Evolutionary conservation across 1,140 invertebrate genomes (phyloP).

Genomic region (Venustaconcha ellipsiformis): DNA sequence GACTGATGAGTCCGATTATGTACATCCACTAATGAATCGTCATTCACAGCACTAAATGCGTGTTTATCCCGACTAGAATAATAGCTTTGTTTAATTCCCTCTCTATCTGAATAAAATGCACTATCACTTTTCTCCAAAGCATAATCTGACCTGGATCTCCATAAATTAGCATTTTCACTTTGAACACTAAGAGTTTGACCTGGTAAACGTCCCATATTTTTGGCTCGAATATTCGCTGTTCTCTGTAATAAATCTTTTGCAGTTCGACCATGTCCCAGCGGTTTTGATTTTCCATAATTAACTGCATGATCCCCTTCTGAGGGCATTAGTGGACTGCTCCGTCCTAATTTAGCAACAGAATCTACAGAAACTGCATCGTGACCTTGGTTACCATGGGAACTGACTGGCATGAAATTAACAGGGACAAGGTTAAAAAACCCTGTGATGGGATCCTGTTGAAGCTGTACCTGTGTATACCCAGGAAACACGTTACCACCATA

Average conservation of each 20-base stretch:
- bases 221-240: slow-evolving; percentile 37
- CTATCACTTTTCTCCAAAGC: slow-evolving; percentile 13
- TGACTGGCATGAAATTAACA: slow-evolving; percentile 38
- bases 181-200: slow-evolving; percentile 12
- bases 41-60: slow-evolving; percentile 25
- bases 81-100: slow-evolving; percentile 20
- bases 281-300: slow-evolving; percentile 14
- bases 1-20: neutral
- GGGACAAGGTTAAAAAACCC: slow-evolving; percentile 60
- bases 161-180: neutral
- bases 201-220: slow-evolving; percentile 30
- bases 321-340: slow-evolving; percentile 11
- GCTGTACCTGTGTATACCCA: slow-evolving; percentile 52
- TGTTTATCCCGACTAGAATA: slow-evolving; percentile 29
- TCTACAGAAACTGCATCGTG: too few relatives aligned
- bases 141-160: slow-evolving; percentile 29
- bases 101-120: slow-evolving; percentile 25
- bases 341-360: neutral
- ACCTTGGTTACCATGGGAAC: slow-evolving; percentile 26
- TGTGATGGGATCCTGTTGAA: slow-evolving; percentile 61
- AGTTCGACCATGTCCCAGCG: slow-evolving; percentile 24
- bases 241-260: slow-evolving; percentile 45
- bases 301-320: slow-evolving; percentile 11
- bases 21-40: slow-evolving; percentile 27
- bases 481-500: slow-evolving; percentile 33